phyloP scores from a whole-genome alignment of 2,888 invertebrate species.

The Diaperis boleti region DNA sequence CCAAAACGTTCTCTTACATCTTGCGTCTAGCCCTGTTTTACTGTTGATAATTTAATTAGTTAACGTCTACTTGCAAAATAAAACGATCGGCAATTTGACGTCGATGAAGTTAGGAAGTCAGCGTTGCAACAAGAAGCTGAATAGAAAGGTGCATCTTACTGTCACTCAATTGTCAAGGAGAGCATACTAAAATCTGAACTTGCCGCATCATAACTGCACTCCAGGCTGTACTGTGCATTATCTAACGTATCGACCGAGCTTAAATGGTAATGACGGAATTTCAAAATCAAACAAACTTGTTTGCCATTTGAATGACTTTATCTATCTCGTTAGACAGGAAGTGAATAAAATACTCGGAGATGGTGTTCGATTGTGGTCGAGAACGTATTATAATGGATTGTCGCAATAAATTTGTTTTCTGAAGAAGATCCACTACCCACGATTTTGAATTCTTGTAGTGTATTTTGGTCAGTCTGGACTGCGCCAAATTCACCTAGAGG shows the following conservation, averaged over 20 bases:
- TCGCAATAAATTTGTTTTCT: constrained; percentile 4
- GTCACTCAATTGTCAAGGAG: constrained; percentile 31
- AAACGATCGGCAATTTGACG: constrained; percentile 27
- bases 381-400: neutral
- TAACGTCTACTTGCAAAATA: constrained; percentile 1
- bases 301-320: constrained; percentile 35
- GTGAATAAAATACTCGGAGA: constrained; percentile 25
- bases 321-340: constrained; percentile 29
- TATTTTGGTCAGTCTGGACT: neutral
- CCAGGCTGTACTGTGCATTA: constrained; percentile 19
- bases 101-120: constrained; percentile 26
- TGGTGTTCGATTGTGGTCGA: constrained; percentile 11
- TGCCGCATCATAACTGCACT: constrained; percentile 18
- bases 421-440: neutral
- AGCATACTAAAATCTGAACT: constrained; percentile 26
- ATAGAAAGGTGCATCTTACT: constrained; percentile 24
- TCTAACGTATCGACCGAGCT: constrained; percentile 25
- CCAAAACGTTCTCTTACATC: too few relatives aligned
- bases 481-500: constrained; percentile 6
- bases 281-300: constrained; percentile 40
- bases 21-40: neutral
- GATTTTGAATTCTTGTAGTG: constrained; percentile 8
- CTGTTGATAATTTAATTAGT: constrained; percentile 11
- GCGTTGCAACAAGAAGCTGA: constrained; percentile 27
- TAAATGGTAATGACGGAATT: constrained; percentile 39